Evolutionary conservation across 30 jellyfish, hydroid and myxozoan species (phyloP).

Genomic region (Chrysaora quinquecirrha): DNA sequence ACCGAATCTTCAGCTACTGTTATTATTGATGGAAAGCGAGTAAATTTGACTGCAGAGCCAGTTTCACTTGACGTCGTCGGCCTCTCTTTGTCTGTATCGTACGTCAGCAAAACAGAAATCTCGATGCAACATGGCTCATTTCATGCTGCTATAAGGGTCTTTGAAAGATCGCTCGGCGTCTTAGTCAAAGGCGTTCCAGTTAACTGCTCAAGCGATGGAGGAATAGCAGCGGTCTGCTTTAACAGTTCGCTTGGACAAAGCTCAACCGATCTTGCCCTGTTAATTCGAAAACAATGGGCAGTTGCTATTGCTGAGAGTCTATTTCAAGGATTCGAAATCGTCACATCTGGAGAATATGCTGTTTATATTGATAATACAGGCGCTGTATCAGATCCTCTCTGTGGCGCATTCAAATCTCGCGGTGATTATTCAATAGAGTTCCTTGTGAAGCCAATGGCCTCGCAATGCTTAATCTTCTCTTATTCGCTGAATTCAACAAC

Average conservation of each 20-base stretch:
- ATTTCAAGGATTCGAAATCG: not conserved
- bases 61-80: not conserved
- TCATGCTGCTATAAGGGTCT: slow-evolving; percentile 29
- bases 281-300: slow-evolving; percentile 10
- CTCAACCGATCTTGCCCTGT: slow-evolving; percentile 13
- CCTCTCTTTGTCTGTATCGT: slow-evolving; percentile 7
- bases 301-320: not conserved
- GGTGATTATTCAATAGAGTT: slow-evolving; percentile 58
- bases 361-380: slow-evolving; percentile 31
- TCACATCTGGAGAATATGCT: slow-evolving; percentile 50
- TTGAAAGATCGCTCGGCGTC: slow-evolving; percentile 28
- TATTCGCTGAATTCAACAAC: slow-evolving; percentile 28
- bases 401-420: slow-evolving; percentile 26
- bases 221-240: slow-evolving; percentile 17
- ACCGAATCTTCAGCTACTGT: not conserved
- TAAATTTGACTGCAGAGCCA: slow-evolving; percentile 7
- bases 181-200: not conserved
- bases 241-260: not conserved
- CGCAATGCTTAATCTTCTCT: slow-evolving; percentile 41
- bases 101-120: slow-evolving; percentile 28
- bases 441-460: slow-evolving; percentile 50
- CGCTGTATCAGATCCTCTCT: slow-evolving; percentile 58
- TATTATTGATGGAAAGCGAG: not conserved
- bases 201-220: slow-evolving; percentile 24
- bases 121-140: not conserved